Conservation (phyloP, 2,113 vertebrate genomes). For the Felis chaus region DNA sequence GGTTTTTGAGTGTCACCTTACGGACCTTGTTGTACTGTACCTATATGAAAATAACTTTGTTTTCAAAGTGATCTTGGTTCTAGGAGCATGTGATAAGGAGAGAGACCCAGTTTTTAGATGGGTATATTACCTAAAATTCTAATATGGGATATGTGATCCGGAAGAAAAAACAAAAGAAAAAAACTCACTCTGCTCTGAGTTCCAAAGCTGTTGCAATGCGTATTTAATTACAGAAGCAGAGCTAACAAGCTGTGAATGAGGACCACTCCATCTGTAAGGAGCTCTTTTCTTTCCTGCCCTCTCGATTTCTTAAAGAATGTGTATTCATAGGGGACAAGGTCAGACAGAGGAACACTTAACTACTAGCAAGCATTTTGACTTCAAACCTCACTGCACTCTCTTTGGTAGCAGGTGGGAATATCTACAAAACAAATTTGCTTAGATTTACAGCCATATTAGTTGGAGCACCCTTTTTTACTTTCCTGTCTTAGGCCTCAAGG, state of each 20-base stretch:
- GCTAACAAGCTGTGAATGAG: neutral
- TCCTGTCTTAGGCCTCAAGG: neutral
- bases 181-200: neutral
- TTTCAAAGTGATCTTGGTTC: neutral
- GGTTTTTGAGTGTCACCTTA: neutral
- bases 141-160: neutral
- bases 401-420: neutral
- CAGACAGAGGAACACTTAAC: neutral
- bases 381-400: neutral
- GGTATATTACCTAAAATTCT: neutral
- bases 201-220: neutral
- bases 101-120: neutral
- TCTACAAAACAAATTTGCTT: neutral
- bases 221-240: neutral
- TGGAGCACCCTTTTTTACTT: neutral
- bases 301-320: neutral
- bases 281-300: neutral
- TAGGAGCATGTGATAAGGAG: neutral
- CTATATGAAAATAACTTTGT: neutral
- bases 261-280: neutral
- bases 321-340: neutral
- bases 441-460: neutral
- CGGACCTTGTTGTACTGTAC: neutral
- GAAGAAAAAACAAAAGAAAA: neutral
- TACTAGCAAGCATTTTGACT: neutral